Conservation (phyloP, 2,113 vertebrate genomes). For the Heterochromis multidens region DNA sequence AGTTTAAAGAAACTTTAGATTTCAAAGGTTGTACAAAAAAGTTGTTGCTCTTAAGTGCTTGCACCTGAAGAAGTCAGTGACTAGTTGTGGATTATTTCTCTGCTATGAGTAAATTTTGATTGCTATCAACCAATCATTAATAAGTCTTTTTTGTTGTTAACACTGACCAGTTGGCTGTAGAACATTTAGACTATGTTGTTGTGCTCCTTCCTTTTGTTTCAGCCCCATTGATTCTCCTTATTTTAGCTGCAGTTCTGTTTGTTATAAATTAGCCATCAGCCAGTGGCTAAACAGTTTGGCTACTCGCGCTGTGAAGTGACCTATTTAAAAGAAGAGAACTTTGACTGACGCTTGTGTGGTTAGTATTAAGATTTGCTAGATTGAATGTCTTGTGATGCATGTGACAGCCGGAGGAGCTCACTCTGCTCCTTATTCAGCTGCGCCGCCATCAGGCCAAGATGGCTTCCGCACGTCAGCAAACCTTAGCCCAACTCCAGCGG, state of each 20-base stretch:
- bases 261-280: background rate
- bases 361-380: background rate
- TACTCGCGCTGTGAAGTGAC: background rate
- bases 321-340: background rate
- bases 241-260: background rate
- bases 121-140: background rate
- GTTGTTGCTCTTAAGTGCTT: background rate
- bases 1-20: background rate
- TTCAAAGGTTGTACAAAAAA: background rate
- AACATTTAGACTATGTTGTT: background rate
- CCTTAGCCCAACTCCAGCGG: slow-evolving; percentile 84
- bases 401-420: slow-evolving; percentile 93
- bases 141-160: background rate
- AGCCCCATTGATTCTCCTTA: background rate
- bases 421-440: slow-evolving; percentile 93
- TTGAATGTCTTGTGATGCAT: slow-evolving; percentile 40
- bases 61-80: background rate
- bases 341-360: background rate
- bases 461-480: slow-evolving; percentile 85
- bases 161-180: background rate
- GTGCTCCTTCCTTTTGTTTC: background rate
- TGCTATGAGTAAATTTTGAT: background rate
- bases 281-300: background rate
- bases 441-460: slow-evolving; percentile 93
- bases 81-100: background rate